Base-by-base conservation (phyloP, 2,113 vertebrate species). In the Brienomyrus brachyistius region DNA sequence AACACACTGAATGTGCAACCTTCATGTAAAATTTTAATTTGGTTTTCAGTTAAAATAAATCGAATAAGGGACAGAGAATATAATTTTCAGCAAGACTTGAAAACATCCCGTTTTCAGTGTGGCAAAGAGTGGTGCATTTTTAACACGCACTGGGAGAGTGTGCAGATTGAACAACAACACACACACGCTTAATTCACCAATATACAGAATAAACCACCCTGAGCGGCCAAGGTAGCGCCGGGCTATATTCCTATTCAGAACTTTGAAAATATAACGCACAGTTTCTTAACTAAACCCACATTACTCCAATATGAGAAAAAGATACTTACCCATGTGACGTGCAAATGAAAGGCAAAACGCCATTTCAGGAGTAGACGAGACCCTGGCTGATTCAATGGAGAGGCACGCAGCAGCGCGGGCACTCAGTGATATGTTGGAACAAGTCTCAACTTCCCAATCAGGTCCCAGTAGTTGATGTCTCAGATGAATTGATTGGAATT, bases 401-500 rank as follows among this genome's bases (percentile, higher is more conserved):
- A 3, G 1, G 45, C 45, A 74, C 19, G 5, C 13, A 74, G 10
- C 21, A 23, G 27, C 19, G 48, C 40, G 1, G 13, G 19, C 74
- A 31, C 8, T 35, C n/a, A 89, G 31, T 43, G 17, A 80, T 43
- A 54, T 15, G 35, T 52, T 40, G 23, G 74, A 86, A 17, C 7
- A 52, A 27, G 45, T 52, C 66, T 90, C 80, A 70, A 3, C 27
- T 40, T 5, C 19, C 59, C 80, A 35, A 17, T 89, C 51, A 45
- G 19, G 9, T 43, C 52, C 74, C 48, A 52, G 43, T 4, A 35
- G 31, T 15, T 35, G 11, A 45, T 9, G 27, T 52, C 50, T 51
- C 43, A 70, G 13, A 70, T 31, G 27, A 77, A 27, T 84, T 43
- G 62, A 89, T 84, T 66, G 48, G 54, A 80, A 90, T 91, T 82